phyloP scores from a whole-genome alignment of 2,888 invertebrate genomes.

The Lepidocyrtinus sp. region DNA sequence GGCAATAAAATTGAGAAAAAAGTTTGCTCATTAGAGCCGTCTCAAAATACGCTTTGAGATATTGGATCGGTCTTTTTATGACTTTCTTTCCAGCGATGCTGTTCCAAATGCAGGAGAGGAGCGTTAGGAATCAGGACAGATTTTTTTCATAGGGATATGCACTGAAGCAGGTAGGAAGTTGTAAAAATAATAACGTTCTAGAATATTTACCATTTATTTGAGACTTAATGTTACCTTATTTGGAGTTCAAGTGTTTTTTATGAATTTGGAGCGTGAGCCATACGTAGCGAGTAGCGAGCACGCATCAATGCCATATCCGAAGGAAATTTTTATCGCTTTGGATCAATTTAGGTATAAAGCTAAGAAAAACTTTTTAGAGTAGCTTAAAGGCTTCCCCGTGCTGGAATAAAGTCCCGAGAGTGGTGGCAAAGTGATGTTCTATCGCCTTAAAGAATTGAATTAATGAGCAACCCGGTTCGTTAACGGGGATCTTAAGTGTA shows the following conservation, averaged over 20 bases:
- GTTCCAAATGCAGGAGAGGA: not conserved
- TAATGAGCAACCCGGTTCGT: conserved; percentile 48
- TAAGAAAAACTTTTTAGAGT: not conserved
- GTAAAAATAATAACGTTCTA: not conserved
- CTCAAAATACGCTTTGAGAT: conserved; percentile 54
- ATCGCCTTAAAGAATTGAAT: conserved; percentile 33
- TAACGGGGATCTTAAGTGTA: conserved; percentile 38
- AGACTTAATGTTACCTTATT: not conserved
- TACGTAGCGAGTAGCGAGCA: not conserved
- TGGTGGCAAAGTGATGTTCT: not conserved
- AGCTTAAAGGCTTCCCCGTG: too few species aligned
- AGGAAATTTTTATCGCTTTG: not conserved
- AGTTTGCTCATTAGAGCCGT: conserved; percentile 57
- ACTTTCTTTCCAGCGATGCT: conserved; percentile 34
- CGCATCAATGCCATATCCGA: not conserved
- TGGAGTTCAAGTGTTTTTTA: not conserved
- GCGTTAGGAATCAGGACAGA: not conserved
- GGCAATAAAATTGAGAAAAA: conserved; percentile 59
- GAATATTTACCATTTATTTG: not conserved
- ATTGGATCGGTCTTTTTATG: conserved; percentile 60
- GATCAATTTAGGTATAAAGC: not conserved
- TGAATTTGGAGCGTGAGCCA: not conserved
- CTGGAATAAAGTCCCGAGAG: too few species aligned
- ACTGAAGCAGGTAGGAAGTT: not conserved
- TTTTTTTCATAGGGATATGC: not conserved